Base-by-base conservation (phyloP, 2,797 vertebrate species). In the Mormyrus hasselquistii region DNA sequence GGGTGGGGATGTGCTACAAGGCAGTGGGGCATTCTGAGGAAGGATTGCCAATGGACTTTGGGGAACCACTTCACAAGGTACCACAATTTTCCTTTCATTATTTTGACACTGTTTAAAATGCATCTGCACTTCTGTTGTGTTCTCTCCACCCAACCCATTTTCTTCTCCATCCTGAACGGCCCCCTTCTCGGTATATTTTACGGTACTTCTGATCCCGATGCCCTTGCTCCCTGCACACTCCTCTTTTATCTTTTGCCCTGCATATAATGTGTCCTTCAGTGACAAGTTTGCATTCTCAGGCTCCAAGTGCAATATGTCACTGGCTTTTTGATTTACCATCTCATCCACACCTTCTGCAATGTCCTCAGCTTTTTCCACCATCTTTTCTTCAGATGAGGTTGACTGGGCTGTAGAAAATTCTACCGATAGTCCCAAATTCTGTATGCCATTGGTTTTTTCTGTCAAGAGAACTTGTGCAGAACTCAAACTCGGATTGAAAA, bases 361-460 rank as follows among this genome's bases (percentile, higher is more conserved):
- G 5, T 85, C 87, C 88, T 92, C 90, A 5, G 73, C 86, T 49
- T 90, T 90, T 53, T 41, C 69, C 38, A 49, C 12, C 59, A 34
- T 49, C 44, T 88, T 57, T 91, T 94, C 95, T 25, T 95, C 94
- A 16, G 88, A 73, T 90, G 90, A 89, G 69, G 91, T 86, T 83
- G 92, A 94, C 82, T 91, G 85, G 53, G 92, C 93, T 90, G 92
- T 69, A 59, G 92, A 89, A 88, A 94, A 86, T 89, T 93, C 94
- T 55, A 92, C 90, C 86, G 95, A 91, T 89, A 95, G 92, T 95
- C 96, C 96, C 91, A 96, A 96, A 93, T 91, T 96, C 91, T 96
- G 95, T 92, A 96, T 94, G 92, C 93, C 95, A 91, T 92, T 93
- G 89, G 96, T 94, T 96, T 96, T 96, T 95, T 97, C 96, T 93